phyloP scores from a whole-genome alignment of 2,888 invertebrate genomes.

The Eilema griseolum region DNA sequence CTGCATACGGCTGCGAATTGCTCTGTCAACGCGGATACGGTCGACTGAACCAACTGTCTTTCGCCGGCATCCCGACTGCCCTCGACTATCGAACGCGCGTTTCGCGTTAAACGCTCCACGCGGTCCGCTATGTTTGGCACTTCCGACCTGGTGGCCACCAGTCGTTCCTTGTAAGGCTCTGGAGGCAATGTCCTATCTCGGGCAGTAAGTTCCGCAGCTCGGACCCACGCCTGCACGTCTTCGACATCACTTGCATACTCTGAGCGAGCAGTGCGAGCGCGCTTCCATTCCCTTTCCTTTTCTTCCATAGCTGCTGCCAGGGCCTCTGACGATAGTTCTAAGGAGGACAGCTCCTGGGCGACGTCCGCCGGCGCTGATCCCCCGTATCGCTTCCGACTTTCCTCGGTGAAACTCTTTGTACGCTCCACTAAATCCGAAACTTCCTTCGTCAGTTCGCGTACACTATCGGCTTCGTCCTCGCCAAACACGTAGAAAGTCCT shows the following conservation, averaged over 20 bases:
- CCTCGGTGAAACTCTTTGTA: constrained; percentile 87
- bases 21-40: constrained; percentile 91
- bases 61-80: constrained; percentile 93
- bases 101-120: constrained; percentile 92
- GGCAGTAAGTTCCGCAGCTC: constrained; percentile 93
- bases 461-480: constrained; percentile 89
- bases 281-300: constrained; percentile 94
- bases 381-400: constrained; percentile 88
- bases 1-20: constrained; percentile 92
- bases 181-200: constrained; percentile 94
- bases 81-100: constrained; percentile 92
- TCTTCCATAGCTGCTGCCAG: constrained; percentile 94
- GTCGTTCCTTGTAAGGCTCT: constrained; percentile 91
- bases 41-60: constrained; percentile 91
- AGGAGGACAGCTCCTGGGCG: constrained; percentile 92
- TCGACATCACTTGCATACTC: constrained; percentile 94
- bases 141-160: constrained; percentile 92
- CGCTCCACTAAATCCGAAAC: constrained; percentile 87
- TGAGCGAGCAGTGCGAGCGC: constrained; percentile 93
- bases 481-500: constrained; percentile 92
- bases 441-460: constrained; percentile 86
- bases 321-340: constrained; percentile 94
- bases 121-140: constrained; percentile 91
- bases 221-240: constrained; percentile 93
- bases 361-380: constrained; percentile 92